Base-by-base conservation (phyloP, 1,140 invertebrate genomes). In the Cephus cinctus region DNA sequence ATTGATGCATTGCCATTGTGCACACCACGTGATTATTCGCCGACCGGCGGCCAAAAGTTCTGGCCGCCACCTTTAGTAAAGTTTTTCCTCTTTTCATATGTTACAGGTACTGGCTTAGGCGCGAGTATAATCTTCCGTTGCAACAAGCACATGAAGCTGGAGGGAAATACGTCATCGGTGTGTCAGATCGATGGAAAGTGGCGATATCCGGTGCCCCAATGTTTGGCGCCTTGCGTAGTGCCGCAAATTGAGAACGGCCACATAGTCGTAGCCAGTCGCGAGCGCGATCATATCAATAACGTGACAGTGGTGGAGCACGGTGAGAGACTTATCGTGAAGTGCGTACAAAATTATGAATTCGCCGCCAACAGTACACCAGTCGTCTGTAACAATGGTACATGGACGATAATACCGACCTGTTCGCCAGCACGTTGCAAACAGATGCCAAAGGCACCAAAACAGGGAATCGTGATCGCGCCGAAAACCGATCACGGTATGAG, bases 401-500 rank as follows among this genome's bases (percentile, higher is more conserved):
- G 95, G 94, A 89, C 89, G 0, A 88, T 94, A 56, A 89, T 96
- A 52, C 96, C 95, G 0, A 82, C 84, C 36, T 98, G 94, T 76
- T 83, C 87, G 40, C 94, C 94, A 20, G 90, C 91, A 59, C 81
- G 82, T 56, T 98, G 96, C 70, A 94, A 94, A 69, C 83, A 83
- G 58, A 84, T 97, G 74, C 96, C 96, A 0, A 87, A 84, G 52
- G 76, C 85, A 5, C 92, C 96, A 0, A 86, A 89, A 27, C 88
- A 97, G 60, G 95, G 95, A 1, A 92, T 96, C 84, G 93, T 97
- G 1, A 89, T 98, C 40, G 96, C 95, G 0, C 94, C 94, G 0
- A 96, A 96, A 67, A 94, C 92, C 2, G 92, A 95, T 50, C 96
- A 98, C 64, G 92, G 92, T 0, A 93, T 95, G 86, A 87, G 87